A percentile compares a stretch with the other conserved stretches of the same genome.
Evolutionary conservation across 2,888 invertebrate genomes (phyloP).

Genomic region (Diplolepis rosae): DNA sequence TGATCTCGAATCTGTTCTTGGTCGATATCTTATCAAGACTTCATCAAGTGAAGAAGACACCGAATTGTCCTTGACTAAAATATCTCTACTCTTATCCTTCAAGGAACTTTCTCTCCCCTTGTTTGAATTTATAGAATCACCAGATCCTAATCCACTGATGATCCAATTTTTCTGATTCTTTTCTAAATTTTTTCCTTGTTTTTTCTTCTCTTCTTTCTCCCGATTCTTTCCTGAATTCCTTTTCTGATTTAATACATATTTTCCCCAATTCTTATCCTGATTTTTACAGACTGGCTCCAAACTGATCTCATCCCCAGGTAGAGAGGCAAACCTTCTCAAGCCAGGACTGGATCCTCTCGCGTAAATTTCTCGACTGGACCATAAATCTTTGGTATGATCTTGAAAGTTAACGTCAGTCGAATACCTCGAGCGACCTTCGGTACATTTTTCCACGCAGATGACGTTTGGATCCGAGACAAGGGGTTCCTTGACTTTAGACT

Average conservation of each 20-base stretch:
- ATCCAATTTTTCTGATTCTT: constrained; percentile 21
- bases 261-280: background rate
- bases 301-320: constrained; percentile 22
- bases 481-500: constrained; percentile 24
- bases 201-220: constrained; percentile 8
- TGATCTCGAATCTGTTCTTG: constrained; percentile 30
- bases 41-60: constrained; percentile 32
- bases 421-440: constrained; percentile 39
- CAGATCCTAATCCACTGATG: constrained; percentile 1
- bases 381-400: constrained; percentile 21
- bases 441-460: background rate
- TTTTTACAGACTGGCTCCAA: background rate
- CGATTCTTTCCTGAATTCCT: background rate
- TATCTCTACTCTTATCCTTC: constrained; percentile 25
- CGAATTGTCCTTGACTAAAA: constrained; percentile 22
- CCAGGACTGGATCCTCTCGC: background rate
- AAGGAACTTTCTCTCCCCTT: background rate
- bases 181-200: constrained; percentile 36
- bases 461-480: constrained; percentile 1
- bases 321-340: constrained; percentile 7
- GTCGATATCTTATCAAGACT: constrained; percentile 36
- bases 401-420: constrained; percentile 41
- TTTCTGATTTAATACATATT: background rate
- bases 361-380: constrained; percentile 4
- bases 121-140: background rate